Evolutionary conservation across 2,797 vertebrate species (phyloP).

Genomic region (Protonibea diacanthus): DNA sequence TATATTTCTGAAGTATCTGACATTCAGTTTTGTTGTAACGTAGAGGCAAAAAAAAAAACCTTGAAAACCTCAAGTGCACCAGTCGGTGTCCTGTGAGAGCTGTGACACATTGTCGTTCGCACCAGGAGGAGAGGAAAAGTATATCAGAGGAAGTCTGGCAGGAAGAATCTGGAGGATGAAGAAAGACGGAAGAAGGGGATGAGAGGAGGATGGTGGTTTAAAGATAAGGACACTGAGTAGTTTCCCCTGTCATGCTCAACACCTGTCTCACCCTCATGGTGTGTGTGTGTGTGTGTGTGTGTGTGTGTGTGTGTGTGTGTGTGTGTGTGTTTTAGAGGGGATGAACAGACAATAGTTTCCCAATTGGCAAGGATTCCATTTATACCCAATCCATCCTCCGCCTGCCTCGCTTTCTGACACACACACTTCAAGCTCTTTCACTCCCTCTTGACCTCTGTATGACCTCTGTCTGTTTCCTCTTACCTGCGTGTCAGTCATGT

Average conservation of each 20-base stretch:
- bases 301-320: constrained; percentile 8
- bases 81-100: constrained; percentile 12
- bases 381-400: constrained; percentile 53
- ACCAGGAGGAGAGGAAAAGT: constrained; percentile 2
- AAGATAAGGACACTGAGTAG: constrained; percentile 47
- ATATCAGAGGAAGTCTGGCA: constrained; percentile 27
- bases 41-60: not conserved
- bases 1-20: constrained; percentile 35
- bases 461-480: constrained; percentile 67
- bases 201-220: constrained; percentile 39
- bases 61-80: constrained; percentile 6
- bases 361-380: constrained; percentile 68
- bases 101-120: constrained; percentile 4
- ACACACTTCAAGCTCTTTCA: constrained; percentile 15
- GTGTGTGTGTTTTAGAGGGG: constrained; percentile 48
- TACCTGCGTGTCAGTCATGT: constrained; percentile 62
- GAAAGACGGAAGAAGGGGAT: constrained; percentile 27
- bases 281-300: constrained; percentile 38
- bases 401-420: constrained; percentile 15
- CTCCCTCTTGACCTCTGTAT: constrained; percentile 42
- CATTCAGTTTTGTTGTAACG: constrained; percentile 37
- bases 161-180: constrained; percentile 41
- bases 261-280: constrained; percentile 42
- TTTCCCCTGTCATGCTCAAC: constrained; percentile 55
- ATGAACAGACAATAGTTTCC: constrained; percentile 59